Evolutionary conservation across 2,888 invertebrate species (phyloP).

Genomic region (Platycheirus rosarum): DNA sequence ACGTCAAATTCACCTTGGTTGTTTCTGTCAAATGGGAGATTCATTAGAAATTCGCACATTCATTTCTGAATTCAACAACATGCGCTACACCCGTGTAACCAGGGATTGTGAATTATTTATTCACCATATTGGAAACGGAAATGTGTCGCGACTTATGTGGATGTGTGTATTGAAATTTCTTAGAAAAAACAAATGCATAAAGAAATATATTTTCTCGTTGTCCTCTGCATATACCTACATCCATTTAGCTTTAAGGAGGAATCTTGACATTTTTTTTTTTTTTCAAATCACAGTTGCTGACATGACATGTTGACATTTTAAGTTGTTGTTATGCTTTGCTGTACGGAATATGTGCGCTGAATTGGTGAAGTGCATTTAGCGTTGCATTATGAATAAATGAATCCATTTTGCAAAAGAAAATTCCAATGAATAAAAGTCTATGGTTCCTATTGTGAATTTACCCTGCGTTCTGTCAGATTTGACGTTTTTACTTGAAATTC

Average conservation of each 20-base stretch:
- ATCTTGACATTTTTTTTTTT: conserved; percentile 44
- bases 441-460: background rate
- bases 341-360: conserved; percentile 19
- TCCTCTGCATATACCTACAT: conserved; percentile 3
- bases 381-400: conserved; percentile 46
- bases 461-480: background rate
- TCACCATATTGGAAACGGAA: conserved; percentile 59
- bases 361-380: conserved; percentile 52
- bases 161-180: conserved; percentile 23
- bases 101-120: conserved; percentile 61
- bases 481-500: conserved; percentile 5
- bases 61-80: conserved; percentile 43
- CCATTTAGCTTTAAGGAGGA: conserved; percentile 15
- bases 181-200: conserved; percentile 37
- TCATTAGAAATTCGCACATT: conserved; percentile 66
- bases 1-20: conserved; percentile 55
- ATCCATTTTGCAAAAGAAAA: background rate
- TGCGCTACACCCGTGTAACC: conserved; percentile 1
- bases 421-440: background rate
- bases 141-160: conserved; percentile 35
- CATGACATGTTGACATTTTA: conserved; percentile 49
- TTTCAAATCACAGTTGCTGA: conserved; percentile 42
- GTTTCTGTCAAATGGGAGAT: conserved; percentile 57
- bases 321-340: conserved; percentile 27
- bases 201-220: background rate